phyloP scores from a whole-genome alignment of 2,797 vertebrate species.

The Crossoptilon crossoptilon region DNA sequence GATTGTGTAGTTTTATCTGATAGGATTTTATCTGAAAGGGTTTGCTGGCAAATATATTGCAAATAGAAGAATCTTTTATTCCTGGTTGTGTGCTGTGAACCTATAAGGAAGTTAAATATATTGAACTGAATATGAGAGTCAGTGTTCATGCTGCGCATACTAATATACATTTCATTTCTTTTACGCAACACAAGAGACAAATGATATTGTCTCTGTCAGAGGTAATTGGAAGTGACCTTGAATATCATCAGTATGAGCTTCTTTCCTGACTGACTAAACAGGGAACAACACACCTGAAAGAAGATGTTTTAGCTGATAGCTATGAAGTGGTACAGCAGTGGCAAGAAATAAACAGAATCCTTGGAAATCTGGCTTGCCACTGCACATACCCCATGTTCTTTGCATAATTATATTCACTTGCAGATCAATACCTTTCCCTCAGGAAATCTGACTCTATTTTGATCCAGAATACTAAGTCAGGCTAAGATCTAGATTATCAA shows the following conservation, averaged over 20 bases:
- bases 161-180: neutral
- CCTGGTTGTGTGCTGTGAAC: neutral
- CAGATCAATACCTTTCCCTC: neutral
- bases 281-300: neutral
- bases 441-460: neutral
- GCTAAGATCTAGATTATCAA: neutral
- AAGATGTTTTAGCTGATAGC: neutral
- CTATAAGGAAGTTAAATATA: neutral
- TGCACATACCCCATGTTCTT: fast-evolving
- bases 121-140: neutral
- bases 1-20: neutral
- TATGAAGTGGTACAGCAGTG: neutral
- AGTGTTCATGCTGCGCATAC: neutral
- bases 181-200: neutral
- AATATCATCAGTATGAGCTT: neutral
- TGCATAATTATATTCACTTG: neutral
- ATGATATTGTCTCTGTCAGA: neutral
- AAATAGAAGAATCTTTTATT: neutral
- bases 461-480: neutral
- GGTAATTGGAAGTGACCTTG: neutral
- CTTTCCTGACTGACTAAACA: neutral
- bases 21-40: too few species aligned
- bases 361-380: neutral
- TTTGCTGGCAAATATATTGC: neutral
- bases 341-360: neutral